phyloP scores from a whole-genome alignment of 2,797 vertebrate genomes.

The Allobates femoralis region DNA sequence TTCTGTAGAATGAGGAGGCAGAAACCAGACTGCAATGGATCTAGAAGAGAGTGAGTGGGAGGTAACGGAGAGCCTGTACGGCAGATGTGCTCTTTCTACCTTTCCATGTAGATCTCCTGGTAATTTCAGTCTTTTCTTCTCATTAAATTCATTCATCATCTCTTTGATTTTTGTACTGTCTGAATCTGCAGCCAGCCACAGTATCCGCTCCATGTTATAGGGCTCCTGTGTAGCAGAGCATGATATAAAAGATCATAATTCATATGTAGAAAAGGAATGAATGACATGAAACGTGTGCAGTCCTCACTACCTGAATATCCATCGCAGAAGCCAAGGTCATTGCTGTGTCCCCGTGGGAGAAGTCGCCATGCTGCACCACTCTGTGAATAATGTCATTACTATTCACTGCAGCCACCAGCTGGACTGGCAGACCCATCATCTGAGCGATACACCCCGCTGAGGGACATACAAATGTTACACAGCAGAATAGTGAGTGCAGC shows the following conservation, averaged over 20 bases:
- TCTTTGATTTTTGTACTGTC: conserved; percentile 74
- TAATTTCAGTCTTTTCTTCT: conserved; percentile 74
- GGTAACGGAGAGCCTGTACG: neutral
- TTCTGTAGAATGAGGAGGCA: too few species aligned
- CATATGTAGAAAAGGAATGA: neutral
- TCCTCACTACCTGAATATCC: conserved; percentile 88
- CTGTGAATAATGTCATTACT: conserved; percentile 88
- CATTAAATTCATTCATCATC: conserved; percentile 87
- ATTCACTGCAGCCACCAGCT: conserved; percentile 85
- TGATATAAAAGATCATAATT: neutral
- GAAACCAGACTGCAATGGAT: too few species aligned
- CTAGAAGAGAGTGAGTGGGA: too few species aligned
- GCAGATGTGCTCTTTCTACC: conserved; percentile 55
- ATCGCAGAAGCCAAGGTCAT: conserved; percentile 89
- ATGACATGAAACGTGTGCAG: neutral
- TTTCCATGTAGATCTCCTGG: conserved; percentile 75
- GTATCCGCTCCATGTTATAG: conserved; percentile 93
- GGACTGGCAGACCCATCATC: conserved; percentile 89
- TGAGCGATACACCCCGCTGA: conserved; percentile 86
- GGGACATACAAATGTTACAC: neutral
- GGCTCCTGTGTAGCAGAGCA: conserved; percentile 79
- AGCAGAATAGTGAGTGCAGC: too few species aligned
- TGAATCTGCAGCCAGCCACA: conserved; percentile 84
- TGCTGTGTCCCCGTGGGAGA: conserved; percentile 79
- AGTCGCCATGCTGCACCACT: conserved; percentile 83